These are phyloP conservation scores for Zoroaster sp. DNA, from an alignment of 53 echinoderm and acorn worm genomes.

Conservation along the genomic window DNA sequence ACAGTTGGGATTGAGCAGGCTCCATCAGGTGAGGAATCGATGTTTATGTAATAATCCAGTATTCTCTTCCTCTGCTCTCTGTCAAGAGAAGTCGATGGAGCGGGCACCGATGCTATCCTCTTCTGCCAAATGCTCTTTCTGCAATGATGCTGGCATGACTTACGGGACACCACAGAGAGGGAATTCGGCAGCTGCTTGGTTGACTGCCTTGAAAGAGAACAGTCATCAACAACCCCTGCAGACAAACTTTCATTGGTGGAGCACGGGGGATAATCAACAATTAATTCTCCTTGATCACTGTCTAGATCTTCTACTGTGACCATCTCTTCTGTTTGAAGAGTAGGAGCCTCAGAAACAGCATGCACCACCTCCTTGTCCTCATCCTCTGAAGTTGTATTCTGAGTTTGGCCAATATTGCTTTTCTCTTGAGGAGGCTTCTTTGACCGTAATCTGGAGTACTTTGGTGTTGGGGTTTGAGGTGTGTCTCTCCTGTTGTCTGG, in stretches of 20 bases:
- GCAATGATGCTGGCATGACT: neutral
- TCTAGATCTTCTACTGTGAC: too few species aligned
- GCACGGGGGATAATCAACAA: neutral
- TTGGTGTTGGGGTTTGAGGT: neutral
- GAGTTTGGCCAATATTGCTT: neutral
- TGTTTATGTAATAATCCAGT: constrained; percentile 12
- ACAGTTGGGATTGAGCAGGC: neutral
- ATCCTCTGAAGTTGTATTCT: neutral
- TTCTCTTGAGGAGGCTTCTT: constrained; percentile 7
- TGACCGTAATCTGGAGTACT: neutral
- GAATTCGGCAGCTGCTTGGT: neutral
- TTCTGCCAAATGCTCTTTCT: neutral
- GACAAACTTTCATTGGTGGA: neutral
- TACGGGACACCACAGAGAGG: neutral
- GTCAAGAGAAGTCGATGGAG: neutral
- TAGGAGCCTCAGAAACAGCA: neutral
- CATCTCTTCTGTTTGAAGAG: neutral
- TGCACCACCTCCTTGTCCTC: neutral
- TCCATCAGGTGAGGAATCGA: neutral
- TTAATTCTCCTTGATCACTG: neutral
- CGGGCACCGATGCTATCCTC: neutral
- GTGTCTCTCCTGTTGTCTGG: neutral
- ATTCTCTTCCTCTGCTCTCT: neutral
- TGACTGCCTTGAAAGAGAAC: neutral
- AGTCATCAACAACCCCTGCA: neutral